Base-by-base conservation (phyloP, 1,140 invertebrate species). In the Apis dorsata region DNA sequence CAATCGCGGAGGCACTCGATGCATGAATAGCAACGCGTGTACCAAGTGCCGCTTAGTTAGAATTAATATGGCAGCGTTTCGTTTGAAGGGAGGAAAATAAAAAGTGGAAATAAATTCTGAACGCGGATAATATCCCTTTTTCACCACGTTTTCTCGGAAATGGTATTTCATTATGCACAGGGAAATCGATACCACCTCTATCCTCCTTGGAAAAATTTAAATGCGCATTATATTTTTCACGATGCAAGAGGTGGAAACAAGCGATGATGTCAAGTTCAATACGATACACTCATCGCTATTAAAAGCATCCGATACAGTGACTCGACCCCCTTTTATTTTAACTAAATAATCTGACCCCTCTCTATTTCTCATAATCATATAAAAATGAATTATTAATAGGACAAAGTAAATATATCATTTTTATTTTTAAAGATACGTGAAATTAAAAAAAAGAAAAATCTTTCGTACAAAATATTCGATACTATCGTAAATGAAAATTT, bases 21-120 rank as follows among this genome's bases (percentile, higher is more conserved):
- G 57, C 73, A 34, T 57, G 75, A 78, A 59, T 72, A 65, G 71
- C 55, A 21, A 76, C 65, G 53, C 85, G 84, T 59, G 66, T 73
- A 10, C 62, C 81, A 34, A 63, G 76, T 62, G 85, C 71, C 71
- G 72, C 51, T 34, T 34, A 34, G 63, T 55, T 65, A 53, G 63
- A 73, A 84, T 79, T 87, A 87, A 87, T 87, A 77, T 49, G n/a
- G 66, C 17, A 59, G 57, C 75, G 59, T 71, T 81, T 28, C 24
- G 78, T 59, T 74, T 8, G n/a, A 75, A 78, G 24, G 68, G 85
- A 34, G 51, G 60, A 69, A 65, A 77, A 69, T 86, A 69, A 84
- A 44, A 76, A 60, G 66, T 28, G 80, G 55, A 34, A 73, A 81
- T 81, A 66, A 75, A 81, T 81, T 75, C 71, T 12, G 11, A 28